Evolutionary conservation across 2,888 invertebrate species (phyloP).

Genomic region (Yponomeuta malinellus): DNA sequence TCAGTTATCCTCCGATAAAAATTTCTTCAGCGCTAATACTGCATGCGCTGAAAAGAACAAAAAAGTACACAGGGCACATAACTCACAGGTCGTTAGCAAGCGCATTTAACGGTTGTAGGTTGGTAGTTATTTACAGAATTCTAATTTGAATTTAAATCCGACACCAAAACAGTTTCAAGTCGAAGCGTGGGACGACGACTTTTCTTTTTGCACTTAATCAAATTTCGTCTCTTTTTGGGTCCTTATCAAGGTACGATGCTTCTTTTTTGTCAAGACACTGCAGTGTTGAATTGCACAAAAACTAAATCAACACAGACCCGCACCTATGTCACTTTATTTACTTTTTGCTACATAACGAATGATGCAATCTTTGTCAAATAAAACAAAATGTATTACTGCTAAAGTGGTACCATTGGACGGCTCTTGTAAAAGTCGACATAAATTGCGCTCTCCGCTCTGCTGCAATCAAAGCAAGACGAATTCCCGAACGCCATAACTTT

Average conservation of each 20-base stretch:
- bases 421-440: constrained; percentile 15
- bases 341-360: background rate
- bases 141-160: constrained; percentile 50
- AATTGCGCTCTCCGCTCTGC: constrained; percentile 21
- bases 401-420: background rate
- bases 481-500: constrained; percentile 39
- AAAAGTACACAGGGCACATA: constrained; percentile 30
- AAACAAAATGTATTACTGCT: background rate
- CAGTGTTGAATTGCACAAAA: background rate
- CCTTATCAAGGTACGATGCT: background rate
- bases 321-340: background rate
- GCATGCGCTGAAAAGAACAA: constrained; percentile 29
- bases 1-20: background rate
- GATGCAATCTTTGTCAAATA: background rate
- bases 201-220: constrained; percentile 31
- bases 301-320: background rate
- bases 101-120: constrained; percentile 26
- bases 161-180: constrained; percentile 29
- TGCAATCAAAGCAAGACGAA: constrained; percentile 24
- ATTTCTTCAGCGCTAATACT: background rate
- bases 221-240: constrained; percentile 8
- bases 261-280: constrained; percentile 19
- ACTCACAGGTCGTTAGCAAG: constrained; percentile 38
- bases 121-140: constrained; percentile 45
- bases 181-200: constrained; percentile 38